Base-by-base conservation (phyloP, 2,888 invertebrate species). In the Diplolepis rosae region DNA sequence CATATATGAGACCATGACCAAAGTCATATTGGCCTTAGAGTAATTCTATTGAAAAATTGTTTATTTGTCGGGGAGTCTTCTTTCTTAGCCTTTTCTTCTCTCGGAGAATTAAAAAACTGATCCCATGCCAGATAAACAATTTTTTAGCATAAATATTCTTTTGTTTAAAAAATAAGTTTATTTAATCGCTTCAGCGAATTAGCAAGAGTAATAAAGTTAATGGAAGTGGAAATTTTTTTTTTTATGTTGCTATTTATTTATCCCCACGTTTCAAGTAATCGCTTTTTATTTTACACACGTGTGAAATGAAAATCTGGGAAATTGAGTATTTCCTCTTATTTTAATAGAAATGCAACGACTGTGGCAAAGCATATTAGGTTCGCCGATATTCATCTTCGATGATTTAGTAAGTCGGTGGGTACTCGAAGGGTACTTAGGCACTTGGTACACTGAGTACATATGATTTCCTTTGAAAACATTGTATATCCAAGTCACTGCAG, bases 351-450 rank as follows among this genome's bases (percentile, higher is more conserved):
- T 5, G 56, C 35, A 61, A 27, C n/a, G 24, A 24, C 56, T 35
- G 56, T 61, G 32, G 56, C 35, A 56, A 35, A 56, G 56, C 56
- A 56, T 35, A 56, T 56, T 56, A 56, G 56, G 24, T 56, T 35
- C 35, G 35, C 35, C 24, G 56, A 56, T 56, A 56, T 35, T 56
- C 35, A 56, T 56, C 35, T 61, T 61, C 39, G 39, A 61, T 61
- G 39, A 61, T 61, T 61, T 61, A 61, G 39, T 61, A 24, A 61
- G 56, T 61, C 39, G 56, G 24, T 39, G 24, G 56, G 56, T 61
- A 61, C 56, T 61, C 56, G 56, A 61, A 61, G 56, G 56, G 35
- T 61, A 61, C 56, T 61, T 61, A 61, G 24, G 39, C 22, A 35
- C 56, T 61, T n/a, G 39, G 22, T 61, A 39, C 22, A 52, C 56